Conservation (phyloP, 2,113 vertebrate species). For the Seriola aureovittata region DNA sequence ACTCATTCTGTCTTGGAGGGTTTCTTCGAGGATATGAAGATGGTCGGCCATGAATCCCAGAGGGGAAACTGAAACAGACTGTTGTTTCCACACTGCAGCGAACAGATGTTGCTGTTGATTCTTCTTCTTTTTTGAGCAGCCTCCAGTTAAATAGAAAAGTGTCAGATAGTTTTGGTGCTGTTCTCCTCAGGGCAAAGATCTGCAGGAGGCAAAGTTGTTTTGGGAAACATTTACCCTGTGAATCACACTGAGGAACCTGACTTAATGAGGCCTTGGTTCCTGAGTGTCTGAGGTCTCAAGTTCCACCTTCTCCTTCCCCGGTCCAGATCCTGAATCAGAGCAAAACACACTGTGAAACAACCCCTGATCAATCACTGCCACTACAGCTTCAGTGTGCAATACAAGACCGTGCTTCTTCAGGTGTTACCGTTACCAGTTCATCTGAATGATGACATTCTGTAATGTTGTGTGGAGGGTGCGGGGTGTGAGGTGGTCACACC, state of each 20-base stretch:
- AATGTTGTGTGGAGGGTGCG: background rate
- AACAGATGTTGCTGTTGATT: slow-evolving; percentile 45
- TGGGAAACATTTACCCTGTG: background rate
- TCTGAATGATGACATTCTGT: background rate
- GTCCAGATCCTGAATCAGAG: slow-evolving; percentile 29
- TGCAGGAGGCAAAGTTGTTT: slow-evolving; percentile 15
- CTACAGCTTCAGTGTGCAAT: background rate
- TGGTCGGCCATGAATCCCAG: background rate
- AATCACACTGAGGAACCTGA: background rate
- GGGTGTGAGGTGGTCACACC: background rate
- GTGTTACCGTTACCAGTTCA: background rate
- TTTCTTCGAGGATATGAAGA: slow-evolving; percentile 37
- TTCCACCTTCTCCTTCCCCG: background rate
- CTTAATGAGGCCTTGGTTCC: background rate
- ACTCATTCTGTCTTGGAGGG: slow-evolving; percentile 30
- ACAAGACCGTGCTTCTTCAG: background rate
- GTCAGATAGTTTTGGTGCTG: slow-evolving; percentile 15
- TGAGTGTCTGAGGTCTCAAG: slow-evolving; percentile 8
- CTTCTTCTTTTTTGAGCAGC: background rate
- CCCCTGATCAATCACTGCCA: slow-evolving; percentile 11
- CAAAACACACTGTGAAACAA: slow-evolving; percentile 25
- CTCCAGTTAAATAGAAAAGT: slow-evolving; percentile 14
- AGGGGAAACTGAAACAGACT: slow-evolving; percentile 26
- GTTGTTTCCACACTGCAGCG: slow-evolving; percentile 24
- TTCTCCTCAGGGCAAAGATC: slow-evolving; percentile 13